phyloP scores from a whole-genome alignment of 2,797 vertebrate genomes.

The Cercopithecus neglectus region DNA sequence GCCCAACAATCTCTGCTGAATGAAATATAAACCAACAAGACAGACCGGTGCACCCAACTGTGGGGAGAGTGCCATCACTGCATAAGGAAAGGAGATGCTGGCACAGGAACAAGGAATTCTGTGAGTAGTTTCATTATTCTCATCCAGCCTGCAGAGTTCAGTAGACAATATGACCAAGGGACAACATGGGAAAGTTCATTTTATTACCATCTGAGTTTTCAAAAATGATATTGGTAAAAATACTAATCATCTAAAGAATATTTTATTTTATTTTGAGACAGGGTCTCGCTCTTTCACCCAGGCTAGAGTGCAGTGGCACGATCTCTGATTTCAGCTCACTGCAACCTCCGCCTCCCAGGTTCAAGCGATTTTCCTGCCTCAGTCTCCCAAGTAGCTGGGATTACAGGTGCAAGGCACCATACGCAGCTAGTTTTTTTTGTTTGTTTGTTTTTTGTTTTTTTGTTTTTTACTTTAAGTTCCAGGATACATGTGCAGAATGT shows the following conservation, averaged over 20 bases:
- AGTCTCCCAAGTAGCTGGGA: background rate
- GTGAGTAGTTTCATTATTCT: background rate
- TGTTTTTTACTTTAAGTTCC: background rate
- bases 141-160: background rate
- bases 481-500: background rate
- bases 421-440: fast-evolving
- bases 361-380: background rate
- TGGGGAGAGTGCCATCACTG: fast-evolving
- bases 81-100: background rate
- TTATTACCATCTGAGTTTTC: background rate
- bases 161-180: background rate
- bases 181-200: background rate
- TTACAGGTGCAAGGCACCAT: background rate
- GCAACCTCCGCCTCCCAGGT: background rate
- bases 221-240: background rate
- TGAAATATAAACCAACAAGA: background rate
- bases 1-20: background rate
- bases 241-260: background rate
- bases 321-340: background rate
- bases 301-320: background rate
- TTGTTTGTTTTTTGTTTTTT: too few species aligned
- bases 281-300: background rate
- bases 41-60: fast-evolving
- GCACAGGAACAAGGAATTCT: background rate
- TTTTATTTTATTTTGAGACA: background rate